These are phyloP conservation scores for Onychorhynchus coronatus DNA, from an alignment of 2,113 vertebrate species.

Conservation along the genomic window DNA sequence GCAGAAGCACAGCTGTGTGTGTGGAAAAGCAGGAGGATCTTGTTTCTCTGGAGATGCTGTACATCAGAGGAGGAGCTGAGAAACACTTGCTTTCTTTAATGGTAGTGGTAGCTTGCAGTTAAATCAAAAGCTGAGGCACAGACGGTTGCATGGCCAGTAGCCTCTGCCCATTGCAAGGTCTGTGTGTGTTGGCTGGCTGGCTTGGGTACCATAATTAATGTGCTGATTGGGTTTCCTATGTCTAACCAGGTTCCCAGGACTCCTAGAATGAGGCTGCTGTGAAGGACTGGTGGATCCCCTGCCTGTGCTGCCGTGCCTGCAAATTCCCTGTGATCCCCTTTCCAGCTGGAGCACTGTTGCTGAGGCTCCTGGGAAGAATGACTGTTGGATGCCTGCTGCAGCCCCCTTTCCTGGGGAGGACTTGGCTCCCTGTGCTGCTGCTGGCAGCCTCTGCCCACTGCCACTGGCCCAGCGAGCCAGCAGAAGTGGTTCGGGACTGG, in stretches of 20 bases:
- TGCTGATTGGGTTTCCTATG: slow-evolving; percentile 5
- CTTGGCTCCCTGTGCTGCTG: slow-evolving; percentile 77
- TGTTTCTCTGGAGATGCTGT: not conserved
- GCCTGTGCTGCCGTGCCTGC: not conserved
- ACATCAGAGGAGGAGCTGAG: not conserved
- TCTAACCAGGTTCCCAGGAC: slow-evolving; percentile 61
- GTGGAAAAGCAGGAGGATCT: not conserved
- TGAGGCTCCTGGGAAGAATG: slow-evolving; percentile 54
- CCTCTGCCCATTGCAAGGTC: not conserved
- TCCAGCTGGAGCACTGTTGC: not conserved
- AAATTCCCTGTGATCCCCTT: not conserved
- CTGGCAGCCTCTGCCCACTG: slow-evolving; percentile 71
- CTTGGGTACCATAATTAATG: not conserved
- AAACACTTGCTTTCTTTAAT: not conserved
- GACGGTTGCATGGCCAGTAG: not conserved
- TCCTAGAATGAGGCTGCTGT: slow-evolving; percentile 69
- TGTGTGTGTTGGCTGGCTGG: not conserved
- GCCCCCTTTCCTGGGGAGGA: slow-evolving; percentile 74
- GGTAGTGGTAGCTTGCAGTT: not conserved
- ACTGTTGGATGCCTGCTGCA: slow-evolving; percentile 72
- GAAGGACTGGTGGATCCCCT: slow-evolving; percentile 35
- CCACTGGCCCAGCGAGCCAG: slow-evolving; percentile 72
- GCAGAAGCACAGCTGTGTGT: not conserved
- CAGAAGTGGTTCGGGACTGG: slow-evolving; percentile 79
- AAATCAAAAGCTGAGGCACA: not conserved